Conservation (phyloP, 2,113 vertebrate genomes). For the Dromaius novaehollandiae region DNA sequence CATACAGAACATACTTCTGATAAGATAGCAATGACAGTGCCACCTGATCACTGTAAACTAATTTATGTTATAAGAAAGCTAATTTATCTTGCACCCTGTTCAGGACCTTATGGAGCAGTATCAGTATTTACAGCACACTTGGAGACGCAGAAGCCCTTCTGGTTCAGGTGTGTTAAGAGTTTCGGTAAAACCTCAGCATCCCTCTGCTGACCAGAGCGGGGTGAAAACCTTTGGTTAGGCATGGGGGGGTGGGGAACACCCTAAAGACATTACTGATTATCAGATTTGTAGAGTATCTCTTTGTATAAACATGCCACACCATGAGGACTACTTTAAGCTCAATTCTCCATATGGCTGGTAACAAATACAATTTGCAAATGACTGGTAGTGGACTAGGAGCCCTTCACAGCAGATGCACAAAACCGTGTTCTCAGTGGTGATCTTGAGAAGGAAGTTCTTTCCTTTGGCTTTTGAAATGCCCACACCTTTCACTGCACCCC, state of each 20-base stretch:
- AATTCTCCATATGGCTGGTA: neutral
- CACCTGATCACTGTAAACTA: neutral
- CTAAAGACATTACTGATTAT: neutral
- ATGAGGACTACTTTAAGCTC: neutral
- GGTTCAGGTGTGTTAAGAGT: neutral
- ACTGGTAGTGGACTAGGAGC: neutral
- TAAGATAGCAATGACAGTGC: neutral
- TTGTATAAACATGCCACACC: neutral
- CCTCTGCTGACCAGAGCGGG: neutral
- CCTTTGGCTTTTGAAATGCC: neutral
- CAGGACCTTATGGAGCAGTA: neutral
- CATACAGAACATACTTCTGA: neutral
- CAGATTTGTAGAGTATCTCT: neutral
- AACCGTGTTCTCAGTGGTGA: neutral
- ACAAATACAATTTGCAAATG: neutral
- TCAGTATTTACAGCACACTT: neutral
- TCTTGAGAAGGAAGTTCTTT: neutral
- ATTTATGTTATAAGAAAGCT: neutral
- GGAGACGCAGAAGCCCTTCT: neutral
- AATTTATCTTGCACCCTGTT: neutral
- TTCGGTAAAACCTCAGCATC: neutral
- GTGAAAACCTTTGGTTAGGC: neutral
- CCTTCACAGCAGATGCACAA: neutral
- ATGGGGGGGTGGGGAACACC: neutral
- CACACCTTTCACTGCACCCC: slow-evolving; percentile 28